Evolutionary conservation across 2,888 invertebrate genomes (phyloP).

Genomic region (Protodeltote pygarga): DNA sequence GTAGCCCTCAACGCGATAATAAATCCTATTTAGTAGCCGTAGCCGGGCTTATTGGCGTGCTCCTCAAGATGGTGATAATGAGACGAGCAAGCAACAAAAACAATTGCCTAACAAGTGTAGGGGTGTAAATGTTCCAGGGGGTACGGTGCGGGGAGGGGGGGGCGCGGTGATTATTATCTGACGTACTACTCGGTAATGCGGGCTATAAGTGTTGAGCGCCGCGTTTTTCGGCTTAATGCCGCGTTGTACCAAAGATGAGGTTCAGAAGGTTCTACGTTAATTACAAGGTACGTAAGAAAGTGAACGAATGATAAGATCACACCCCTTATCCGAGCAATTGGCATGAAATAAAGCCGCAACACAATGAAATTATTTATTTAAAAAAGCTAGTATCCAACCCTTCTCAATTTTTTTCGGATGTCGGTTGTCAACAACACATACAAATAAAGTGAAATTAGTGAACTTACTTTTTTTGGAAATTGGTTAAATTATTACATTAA

Average conservation of each 20-base stretch:
- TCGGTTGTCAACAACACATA: no score
- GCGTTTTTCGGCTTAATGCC: constrained; percentile 20
- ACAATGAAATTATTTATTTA: no score
- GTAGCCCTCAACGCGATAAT: no score
- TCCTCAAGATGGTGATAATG: constrained; percentile 10
- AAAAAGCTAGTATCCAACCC: no score
- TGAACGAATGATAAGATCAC: background rate
- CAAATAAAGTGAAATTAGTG: no score
- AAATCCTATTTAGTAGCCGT: no score
- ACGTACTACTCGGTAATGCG: constrained; percentile 37
- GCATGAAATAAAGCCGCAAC: no score
- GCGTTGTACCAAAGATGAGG: background rate
- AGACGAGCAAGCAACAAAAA: constrained; percentile 31
- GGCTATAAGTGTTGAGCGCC: constrained; percentile 30
- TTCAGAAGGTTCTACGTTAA: background rate
- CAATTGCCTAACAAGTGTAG: constrained; percentile 17
- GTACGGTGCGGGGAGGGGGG: background rate
- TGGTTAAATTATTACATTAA: no score
- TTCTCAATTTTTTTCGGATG: no score
- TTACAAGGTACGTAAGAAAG: background rate
- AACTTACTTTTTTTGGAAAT: no score
- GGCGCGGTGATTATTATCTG: constrained; percentile 29
- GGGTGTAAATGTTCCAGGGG: constrained; percentile 6
- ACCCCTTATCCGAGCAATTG: no score
- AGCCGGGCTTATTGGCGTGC: background rate